These are phyloP conservation scores for Eutrigla gurnardus DNA, from an alignment of 2,797 vertebrate genomes.

Conservation along the genomic window DNA sequence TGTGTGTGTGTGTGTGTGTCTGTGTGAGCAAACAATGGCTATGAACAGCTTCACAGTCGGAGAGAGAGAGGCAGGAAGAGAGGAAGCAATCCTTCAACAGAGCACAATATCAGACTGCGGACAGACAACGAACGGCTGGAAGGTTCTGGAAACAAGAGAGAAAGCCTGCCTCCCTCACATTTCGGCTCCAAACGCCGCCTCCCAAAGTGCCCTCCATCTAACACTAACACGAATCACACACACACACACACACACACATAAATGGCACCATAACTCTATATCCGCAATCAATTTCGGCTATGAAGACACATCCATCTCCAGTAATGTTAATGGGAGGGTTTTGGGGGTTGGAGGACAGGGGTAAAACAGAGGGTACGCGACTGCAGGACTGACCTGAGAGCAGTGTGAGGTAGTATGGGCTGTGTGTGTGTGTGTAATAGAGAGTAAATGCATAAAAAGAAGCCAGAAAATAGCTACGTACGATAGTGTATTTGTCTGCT, in stretches of 20 bases:
- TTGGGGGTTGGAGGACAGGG: conserved; percentile 83
- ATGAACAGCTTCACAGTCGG: conserved; percentile 68
- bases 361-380: conserved; percentile 79
- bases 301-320: conserved; percentile 99
- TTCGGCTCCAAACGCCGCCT: conserved; percentile 66
- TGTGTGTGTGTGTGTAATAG: conserved; percentile 35
- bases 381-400: conserved; percentile 75
- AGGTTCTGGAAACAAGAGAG: conserved; percentile 80
- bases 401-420: conserved; percentile 65
- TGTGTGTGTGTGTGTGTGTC: conserved; percentile 27
- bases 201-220: conserved; percentile 79
- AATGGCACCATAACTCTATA: conserved; percentile 96
- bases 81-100: conserved; percentile 83
- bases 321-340: conserved; percentile 95
- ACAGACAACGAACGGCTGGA: conserved; percentile 82
- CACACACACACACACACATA: conserved; percentile 65
- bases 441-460: conserved; percentile 61
- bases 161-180: conserved; percentile 74
- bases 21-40: conserved; percentile 51
- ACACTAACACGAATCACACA: conserved; percentile 60
- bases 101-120: conserved; percentile 80
- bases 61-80: conserved; percentile 71
- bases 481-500: conserved; percentile 52
- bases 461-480: conserved; percentile 36
- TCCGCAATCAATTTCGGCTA: conserved; percentile 99